Evolutionary conservation across 2,113 vertebrate species (phyloP), one percentile per base, ranked within the genome.

Genomic region (Tapirus terrestris): DNA sequence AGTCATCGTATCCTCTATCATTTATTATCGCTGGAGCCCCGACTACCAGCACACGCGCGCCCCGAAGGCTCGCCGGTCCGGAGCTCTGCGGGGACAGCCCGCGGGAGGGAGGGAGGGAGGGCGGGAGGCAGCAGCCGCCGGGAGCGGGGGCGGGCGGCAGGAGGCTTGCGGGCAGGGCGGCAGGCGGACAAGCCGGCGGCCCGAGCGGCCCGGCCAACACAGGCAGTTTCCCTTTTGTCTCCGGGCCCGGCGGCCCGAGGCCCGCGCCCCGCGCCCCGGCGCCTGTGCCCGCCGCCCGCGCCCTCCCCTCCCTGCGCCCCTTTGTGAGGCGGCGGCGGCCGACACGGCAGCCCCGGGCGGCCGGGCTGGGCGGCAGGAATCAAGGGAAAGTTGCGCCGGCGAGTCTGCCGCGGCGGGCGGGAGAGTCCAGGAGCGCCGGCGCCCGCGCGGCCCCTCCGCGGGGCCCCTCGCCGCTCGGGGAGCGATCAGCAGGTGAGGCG

Each of bases 1-100:
- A 99, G 99, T 99, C 99, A 99, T 99, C 79, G 99, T 99, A 99
- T 99, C 99, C 99, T 99, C 99, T 99, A 99, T 99, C 99, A 99
- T 99, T 99, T 99, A 99, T 99, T 98, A 99, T 39, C 88, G 36
- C 98, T 98, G 63, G 87, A 89, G 98, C 97, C 98, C 96, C 76
- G 94, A 87, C 97, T 98, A n/a, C 97, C 97, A 98, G 97, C 98
- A 98, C 94, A 98, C 94, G 94, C 97, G 92, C 96, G 82, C 96
- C 97, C 94, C 68, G 68, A 92, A 96, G 96, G 96, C 92, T 95
- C 53, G 56, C 96, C 25, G 91, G 84, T 85, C 92, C 67, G 27
- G 89, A 72, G 94, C 94, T 45, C 79, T 20, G 96, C 97, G 51
- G 96, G 85, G 67, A 65, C 89, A 0, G 76, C 58, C 65, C 61